Base-by-base conservation (phyloP, 2,888 invertebrate genomes). In the Pachycephus smyrnensis region DNA sequence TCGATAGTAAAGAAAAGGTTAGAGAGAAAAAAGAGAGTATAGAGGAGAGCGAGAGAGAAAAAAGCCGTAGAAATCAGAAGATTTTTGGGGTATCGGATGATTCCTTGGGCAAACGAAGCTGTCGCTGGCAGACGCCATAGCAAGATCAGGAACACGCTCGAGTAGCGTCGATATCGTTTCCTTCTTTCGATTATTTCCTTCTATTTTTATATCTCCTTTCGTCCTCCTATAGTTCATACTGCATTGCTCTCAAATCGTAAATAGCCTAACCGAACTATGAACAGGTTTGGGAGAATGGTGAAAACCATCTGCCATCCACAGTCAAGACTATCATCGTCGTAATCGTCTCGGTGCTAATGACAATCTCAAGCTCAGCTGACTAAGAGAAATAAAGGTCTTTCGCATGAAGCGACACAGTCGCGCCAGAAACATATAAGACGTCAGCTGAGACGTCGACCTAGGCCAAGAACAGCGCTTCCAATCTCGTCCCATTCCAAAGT, bases 161-260 rank as follows among this genome's bases (percentile, higher is more conserved):
- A 75, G 76, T 84, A 86, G 86, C 86, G 79, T 79, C 78, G 81
- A 35, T 35, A 79, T 77, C 82, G 81, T 82, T 80, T 79, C 83
- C 80, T 79, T 80, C 78, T 79, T 55, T 55, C 55, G 55, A 55
- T 55, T 55, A 55, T 55, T 55, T 55, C 55, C 23, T 15, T 40
- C 15, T 15, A 1, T 15, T 40, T 15, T 40, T 73, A 68, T 73
- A 71, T 71, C 33, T 3, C n/a, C 69, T 69, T 71, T 15, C 6
- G 15, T 35, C 37, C 23, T 37, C 36, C 11, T 9, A 6, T 37
- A 15, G 36, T 32, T 36, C 11, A 30, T 32, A 35, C 37, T 55
- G 75, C 33, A 9, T 11, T 55, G 55, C 55, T 55, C 9, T 23
- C 2, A 23, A 40, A 55, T 23, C 55, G 9, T 23, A 55, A 55